These are phyloP conservation scores for Pristiophorus japonicus DNA, from an alignment of 2,113 vertebrate genomes.

Conservation along the genomic window DNA sequence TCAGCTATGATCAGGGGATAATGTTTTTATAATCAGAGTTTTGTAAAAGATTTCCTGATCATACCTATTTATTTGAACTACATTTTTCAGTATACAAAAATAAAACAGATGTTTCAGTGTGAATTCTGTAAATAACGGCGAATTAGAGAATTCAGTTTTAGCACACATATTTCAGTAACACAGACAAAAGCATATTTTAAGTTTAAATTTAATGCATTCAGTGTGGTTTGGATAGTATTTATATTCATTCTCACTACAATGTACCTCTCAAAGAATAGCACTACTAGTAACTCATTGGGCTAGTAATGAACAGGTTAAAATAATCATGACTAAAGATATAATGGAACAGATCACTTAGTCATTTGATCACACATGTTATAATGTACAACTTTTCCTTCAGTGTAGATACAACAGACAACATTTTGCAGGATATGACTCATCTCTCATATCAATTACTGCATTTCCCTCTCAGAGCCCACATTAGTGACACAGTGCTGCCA, in stretches of 20 bases:
- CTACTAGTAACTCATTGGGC: not conserved
- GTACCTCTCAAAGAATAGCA: not conserved
- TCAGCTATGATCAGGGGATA: not conserved
- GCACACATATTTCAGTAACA: not conserved
- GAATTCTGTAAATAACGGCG: not conserved
- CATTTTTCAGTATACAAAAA: not conserved
- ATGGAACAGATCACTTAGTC: slow-evolving; percentile 8
- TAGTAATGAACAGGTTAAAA: not conserved
- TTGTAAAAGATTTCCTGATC: not conserved
- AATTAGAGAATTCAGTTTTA: no score
- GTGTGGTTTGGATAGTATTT: not conserved
- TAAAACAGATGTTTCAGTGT: not conserved
- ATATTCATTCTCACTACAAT: not conserved
- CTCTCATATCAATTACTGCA: slow-evolving; percentile 26
- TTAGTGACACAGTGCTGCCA: not conserved
- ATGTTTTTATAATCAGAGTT: not conserved
- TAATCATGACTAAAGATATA: not conserved
- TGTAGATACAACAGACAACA: not conserved
- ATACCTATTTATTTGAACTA: not conserved
- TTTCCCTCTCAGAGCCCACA: slow-evolving; percentile 27
- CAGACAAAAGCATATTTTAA: not conserved
- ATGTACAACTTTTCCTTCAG: not conserved
- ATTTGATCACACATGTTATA: not conserved
- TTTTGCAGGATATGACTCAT: slow-evolving; percentile 35
- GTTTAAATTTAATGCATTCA: not conserved